phyloP scores from a whole-genome alignment of 2,888 invertebrate genomes.

The Hemicrepidius hirtus region DNA sequence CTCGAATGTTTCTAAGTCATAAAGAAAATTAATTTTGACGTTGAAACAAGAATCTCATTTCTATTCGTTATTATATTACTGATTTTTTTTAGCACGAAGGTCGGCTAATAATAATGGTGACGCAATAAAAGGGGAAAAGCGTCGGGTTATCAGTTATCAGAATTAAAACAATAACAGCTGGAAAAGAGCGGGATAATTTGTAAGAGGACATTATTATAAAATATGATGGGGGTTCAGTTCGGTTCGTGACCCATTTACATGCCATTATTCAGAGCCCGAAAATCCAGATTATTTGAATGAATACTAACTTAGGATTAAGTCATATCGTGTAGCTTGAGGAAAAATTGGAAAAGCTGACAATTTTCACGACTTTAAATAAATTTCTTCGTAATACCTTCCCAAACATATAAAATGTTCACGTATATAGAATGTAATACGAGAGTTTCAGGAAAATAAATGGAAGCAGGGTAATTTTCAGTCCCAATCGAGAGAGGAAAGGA shows the following conservation, averaged over 20 bases:
- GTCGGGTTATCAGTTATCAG: slow-evolving; percentile 34
- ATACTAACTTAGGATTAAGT: slow-evolving; percentile 44
- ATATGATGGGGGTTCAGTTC: slow-evolving; percentile 39
- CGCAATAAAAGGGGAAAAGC: slow-evolving; percentile 37
- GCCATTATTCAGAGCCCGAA: slow-evolving; percentile 39
- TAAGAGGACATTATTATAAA: slow-evolving; percentile 42
- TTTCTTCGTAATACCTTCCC: no score
- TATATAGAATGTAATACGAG: no score
- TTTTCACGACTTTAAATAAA: no score
- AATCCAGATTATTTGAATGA: slow-evolving; percentile 45
- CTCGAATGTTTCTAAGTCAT: background rate
- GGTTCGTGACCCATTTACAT: slow-evolving; percentile 46
- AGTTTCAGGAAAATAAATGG: no score
- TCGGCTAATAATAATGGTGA: background rate
- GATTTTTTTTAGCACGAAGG: background rate
- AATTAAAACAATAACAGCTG: slow-evolving; percentile 47
- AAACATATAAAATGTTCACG: no score
- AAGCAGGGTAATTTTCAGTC: no score
- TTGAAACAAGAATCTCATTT: no score
- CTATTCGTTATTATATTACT: no score
- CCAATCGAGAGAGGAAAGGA: no score
- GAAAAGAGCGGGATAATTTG: slow-evolving; percentile 41
- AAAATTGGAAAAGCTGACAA: slow-evolving; percentile 13
- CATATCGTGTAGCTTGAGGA: slow-evolving; percentile 28
- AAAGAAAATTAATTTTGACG: background rate